A percentile compares a stretch with the other conserved stretches of the same genome.
Evolutionary conservation across 2,797 vertebrate genomes (phyloP).

Genomic region (Lindbergichthys nudifrons): DNA sequence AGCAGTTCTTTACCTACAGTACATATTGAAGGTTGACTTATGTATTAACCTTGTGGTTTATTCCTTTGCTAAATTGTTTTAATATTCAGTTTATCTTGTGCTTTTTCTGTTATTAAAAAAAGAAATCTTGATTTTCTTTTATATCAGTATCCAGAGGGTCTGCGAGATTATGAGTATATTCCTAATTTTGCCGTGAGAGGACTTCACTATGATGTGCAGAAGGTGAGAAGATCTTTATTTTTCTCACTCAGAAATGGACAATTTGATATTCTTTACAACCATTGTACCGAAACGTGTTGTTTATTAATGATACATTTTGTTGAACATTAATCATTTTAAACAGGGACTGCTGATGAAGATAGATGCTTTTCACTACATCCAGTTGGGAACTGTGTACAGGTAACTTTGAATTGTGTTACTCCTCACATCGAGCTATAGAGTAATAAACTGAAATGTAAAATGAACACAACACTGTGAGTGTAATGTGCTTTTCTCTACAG

Average conservation of each 20-base stretch:
- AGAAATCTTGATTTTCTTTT: conserved; percentile 5
- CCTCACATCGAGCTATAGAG: background rate
- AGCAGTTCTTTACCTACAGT: background rate
- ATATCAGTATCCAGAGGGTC: conserved; percentile 91
- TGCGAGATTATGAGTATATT: conserved; percentile 94
- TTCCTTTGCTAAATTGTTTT: background rate
- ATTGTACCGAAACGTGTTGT: background rate
- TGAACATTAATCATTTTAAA: conserved; percentile 22
- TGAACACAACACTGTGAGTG: background rate
- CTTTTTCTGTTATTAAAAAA: conserved; percentile 11
- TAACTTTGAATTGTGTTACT: conserved; percentile 55
- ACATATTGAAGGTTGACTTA: background rate
- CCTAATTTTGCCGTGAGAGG: conserved; percentile 95
- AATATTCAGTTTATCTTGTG: background rate
- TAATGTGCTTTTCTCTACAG: background rate
- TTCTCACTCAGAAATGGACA: background rate
- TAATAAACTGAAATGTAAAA: background rate
- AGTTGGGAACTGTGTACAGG: conserved; percentile 97
- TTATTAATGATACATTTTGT: background rate
- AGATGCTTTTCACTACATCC: conserved; percentile 99
- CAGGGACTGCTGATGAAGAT: conserved; percentile 99
- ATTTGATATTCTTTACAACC: background rate
- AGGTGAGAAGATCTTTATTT: conserved; percentile 82
- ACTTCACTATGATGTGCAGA: conserved; percentile 98
- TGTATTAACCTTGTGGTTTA: background rate